These are phyloP conservation scores for Malurus cyaneus DNA, from an alignment of 2,113 vertebrate genomes.

Conservation along the genomic window DNA sequence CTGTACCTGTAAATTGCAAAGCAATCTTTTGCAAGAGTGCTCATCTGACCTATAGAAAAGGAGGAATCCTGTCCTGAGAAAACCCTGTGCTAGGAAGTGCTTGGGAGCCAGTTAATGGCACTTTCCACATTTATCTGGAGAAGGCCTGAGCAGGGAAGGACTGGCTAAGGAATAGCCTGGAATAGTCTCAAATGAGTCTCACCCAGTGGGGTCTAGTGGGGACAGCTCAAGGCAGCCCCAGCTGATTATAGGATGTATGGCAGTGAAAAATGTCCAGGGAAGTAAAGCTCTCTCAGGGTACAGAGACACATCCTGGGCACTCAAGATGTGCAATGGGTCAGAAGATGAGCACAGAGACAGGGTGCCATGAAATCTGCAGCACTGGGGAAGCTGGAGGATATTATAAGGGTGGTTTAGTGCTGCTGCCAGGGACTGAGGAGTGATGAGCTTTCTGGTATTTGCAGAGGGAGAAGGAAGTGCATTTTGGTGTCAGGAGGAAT, in stretches of 20 bases:
- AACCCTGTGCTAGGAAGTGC: background rate
- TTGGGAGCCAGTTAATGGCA: background rate
- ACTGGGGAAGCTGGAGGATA: background rate
- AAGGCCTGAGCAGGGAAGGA: background rate
- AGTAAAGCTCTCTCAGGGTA: background rate
- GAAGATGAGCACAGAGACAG: background rate
- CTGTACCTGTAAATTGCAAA: background rate
- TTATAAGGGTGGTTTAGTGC: background rate
- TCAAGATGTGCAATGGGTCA: background rate
- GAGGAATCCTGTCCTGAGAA: background rate
- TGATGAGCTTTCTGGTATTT: background rate
- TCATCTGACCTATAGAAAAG: background rate
- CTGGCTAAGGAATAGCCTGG: background rate
- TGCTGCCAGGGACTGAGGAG: background rate
- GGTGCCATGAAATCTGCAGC: background rate
- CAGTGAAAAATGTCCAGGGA: background rate
- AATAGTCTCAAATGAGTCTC: background rate
- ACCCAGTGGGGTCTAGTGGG: background rate
- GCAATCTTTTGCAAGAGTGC: background rate
- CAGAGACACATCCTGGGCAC: background rate
- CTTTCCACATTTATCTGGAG: background rate
- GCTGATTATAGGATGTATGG: background rate
- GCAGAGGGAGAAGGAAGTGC: background rate
- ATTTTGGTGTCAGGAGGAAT: slow-evolving; percentile 16
- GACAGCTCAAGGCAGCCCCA: background rate